Conservation (phyloP, 2,113 vertebrate genomes). For the Dasyprocta punctata region DNA sequence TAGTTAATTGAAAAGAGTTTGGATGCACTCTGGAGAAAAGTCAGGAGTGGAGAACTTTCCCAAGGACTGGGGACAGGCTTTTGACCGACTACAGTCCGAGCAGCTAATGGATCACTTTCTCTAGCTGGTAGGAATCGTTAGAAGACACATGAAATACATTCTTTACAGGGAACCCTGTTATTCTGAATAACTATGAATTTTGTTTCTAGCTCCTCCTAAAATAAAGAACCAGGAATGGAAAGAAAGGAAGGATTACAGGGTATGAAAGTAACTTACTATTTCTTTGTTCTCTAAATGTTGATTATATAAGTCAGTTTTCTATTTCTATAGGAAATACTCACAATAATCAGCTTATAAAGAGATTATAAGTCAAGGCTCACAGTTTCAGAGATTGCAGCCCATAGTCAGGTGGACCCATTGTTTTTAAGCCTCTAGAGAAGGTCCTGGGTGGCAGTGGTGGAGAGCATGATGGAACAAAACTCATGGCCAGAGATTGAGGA, state of each 20-base stretch:
- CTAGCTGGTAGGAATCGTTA: not conserved
- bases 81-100: not conserved
- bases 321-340: not conserved
- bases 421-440: no score
- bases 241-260: not conserved
- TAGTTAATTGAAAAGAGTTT: not conserved
- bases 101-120: not conserved
- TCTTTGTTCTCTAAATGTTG: not conserved
- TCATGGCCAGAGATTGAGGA: not conserved
- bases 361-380: not conserved
- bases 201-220: not conserved
- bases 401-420: not conserved
- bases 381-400: not conserved
- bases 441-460: not conserved
- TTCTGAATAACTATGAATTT: not conserved
- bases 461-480: not conserved
- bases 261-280: not conserved
- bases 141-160: not conserved
- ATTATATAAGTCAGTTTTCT: not conserved
- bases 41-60: not conserved
- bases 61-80: not conserved
- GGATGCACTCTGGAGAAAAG: not conserved
- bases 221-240: constrained; percentile 48
- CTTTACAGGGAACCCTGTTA: not conserved
- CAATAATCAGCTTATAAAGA: not conserved